A percentile compares a stretch with the other conserved stretches of the same genome.
phyloP scores from a whole-genome alignment of 1,140 invertebrate genomes.

The Nephila pilipes region DNA sequence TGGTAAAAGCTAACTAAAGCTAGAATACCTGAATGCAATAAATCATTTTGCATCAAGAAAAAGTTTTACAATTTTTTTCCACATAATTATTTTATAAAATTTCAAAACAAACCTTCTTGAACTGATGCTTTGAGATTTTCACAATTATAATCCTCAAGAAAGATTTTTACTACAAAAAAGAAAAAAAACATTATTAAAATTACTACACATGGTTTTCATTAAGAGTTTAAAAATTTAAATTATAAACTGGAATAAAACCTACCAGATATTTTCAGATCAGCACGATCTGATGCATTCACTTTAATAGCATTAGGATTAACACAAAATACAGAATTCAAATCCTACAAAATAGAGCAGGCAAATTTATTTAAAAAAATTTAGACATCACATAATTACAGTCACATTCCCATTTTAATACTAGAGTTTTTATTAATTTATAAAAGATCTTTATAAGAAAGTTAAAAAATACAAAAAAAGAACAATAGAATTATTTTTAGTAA shows the following conservation, averaged over 20 bases:
- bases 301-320: slow-evolving; percentile 79
- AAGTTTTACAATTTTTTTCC: too few species aligned
- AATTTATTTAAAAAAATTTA: neutral
- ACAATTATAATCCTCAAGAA: slow-evolving; percentile 9
- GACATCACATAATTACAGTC: slow-evolving; percentile 20
- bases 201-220: neutral
- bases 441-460: too few species aligned
- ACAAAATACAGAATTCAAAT: slow-evolving; percentile 65
- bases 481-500: too few species aligned
- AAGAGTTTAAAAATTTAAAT: neutral
- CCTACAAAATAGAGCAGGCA: neutral
- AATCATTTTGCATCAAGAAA: too few species aligned
- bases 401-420: too few species aligned
- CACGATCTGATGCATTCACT: slow-evolving; percentile 80
- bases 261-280: slow-evolving; percentile 83
- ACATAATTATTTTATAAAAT: too few species aligned
- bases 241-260: neutral
- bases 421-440: too few species aligned
- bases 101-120: slow-evolving; percentile 58
- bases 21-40: too few species aligned
- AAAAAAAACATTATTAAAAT: neutral
- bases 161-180: slow-evolving; percentile 56
- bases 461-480: too few species aligned
- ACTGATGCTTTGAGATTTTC: slow-evolving; percentile 59
- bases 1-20: too few species aligned